Conservation (phyloP, 2,113 vertebrate genomes). For the Amblyornis subalaris region DNA sequence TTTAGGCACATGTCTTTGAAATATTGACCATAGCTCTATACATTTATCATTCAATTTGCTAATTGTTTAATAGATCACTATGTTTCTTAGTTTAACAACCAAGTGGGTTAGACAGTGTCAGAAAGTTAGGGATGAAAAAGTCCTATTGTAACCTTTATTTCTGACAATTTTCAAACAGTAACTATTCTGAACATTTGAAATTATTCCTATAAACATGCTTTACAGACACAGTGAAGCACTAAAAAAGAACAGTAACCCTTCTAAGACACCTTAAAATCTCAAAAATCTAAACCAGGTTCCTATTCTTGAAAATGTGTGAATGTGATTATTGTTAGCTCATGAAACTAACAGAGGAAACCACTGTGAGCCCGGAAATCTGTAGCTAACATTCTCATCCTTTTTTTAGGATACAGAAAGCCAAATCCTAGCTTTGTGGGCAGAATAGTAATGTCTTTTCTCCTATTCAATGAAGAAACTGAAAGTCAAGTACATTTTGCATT, state of each 20-base stretch:
- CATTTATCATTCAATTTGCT: background rate
- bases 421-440: background rate
- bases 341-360: background rate
- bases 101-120: background rate
- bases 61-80: background rate
- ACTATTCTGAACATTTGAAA: background rate
- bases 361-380: background rate
- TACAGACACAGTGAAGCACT: background rate
- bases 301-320: background rate
- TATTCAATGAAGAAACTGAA: background rate
- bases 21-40: background rate
- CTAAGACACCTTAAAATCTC: background rate
- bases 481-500: background rate
- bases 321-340: background rate
- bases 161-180: background rate
- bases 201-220: background rate
- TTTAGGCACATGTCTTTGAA: constrained; percentile 4
- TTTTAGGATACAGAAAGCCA: background rate
- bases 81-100: background rate
- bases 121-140: background rate
- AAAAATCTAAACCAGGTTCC: background rate
- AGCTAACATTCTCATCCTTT: background rate
- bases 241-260: background rate
- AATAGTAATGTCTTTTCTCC: background rate
- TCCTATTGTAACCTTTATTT: background rate